Evolutionary conservation across 2,888 invertebrate genomes (phyloP), one percentile per base, ranked within the genome.

Genomic region (Aproaerema taeniolella): DNA sequence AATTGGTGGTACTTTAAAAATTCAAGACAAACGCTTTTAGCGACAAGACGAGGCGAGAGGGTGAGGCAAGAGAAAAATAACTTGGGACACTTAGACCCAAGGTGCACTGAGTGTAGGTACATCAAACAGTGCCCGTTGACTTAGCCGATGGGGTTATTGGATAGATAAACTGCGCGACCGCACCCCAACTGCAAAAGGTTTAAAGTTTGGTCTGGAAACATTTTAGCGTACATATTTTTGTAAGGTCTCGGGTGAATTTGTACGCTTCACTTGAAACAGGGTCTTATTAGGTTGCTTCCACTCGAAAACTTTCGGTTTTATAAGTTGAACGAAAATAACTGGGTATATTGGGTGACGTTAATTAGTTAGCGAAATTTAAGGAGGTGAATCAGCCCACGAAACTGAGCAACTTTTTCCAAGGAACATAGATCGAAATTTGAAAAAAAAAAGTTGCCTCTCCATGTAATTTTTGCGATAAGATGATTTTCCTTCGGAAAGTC

Each of bases 11-110:
- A 67, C 73, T 80, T 82, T 76, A 80, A 82, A 69, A 79, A 83
- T 83, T 78, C 74, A 81, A 75, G 66, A 66, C 72, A 77, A 80
- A 78, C 63, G 72, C 81, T 80, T 83, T 81, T 76, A 81, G 69
- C 67, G 60, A n/a, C n/a, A n/a, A n/a, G n/a, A n/a, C n/a, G n/a
- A n/a, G 51, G 50, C 46, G 63, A 53, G 57, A 59, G 51, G 60
- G 63, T 54, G 61, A 50, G 52, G 47, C 63, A 53, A 57, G 9
- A 1, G 50, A 60, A 78, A 79, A 81, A 79, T 75, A 81, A 76
- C 77, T 70, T 59, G 57, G 53, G 57, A 67, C 62, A 62, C 67
- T 70, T 61, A 58, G 55, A 55, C 52, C n/a, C 14, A 15, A 61
- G 59, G 58, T 62, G 60, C 57, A 58, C 46, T 61, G 51, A 55